Conservation (phyloP, 2,888 invertebrate genomes). For the Lucinisca nassula region DNA sequence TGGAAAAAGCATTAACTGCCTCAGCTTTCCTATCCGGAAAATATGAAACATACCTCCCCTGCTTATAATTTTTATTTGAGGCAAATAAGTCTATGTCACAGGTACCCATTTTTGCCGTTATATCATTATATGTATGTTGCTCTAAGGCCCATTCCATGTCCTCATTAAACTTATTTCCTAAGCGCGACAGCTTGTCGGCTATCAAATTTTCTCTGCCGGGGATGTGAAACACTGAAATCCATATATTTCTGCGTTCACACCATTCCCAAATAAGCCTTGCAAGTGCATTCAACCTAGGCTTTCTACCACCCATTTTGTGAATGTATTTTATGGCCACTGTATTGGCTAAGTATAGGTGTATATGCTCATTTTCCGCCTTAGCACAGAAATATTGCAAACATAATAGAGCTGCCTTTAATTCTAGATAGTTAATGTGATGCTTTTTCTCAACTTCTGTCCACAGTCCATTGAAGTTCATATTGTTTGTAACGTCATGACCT, state of each 20-base stretch:
- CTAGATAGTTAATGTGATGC: background rate
- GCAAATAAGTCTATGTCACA: background rate
- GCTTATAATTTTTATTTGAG: background rate
- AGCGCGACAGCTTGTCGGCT: background rate
- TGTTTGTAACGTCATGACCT: conserved; percentile 5
- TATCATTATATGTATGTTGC: background rate
- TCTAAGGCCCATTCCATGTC: background rate
- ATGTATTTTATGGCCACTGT: background rate
- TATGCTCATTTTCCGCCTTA: background rate
- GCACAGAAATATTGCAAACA: background rate
- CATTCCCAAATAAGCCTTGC: background rate
- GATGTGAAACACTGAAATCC: conserved; percentile 36
- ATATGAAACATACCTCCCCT: background rate
- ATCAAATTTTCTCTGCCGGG: conserved; percentile 7
- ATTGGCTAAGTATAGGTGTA: background rate
- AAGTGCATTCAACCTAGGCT: background rate
- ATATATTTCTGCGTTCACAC: background rate
- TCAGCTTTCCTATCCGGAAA: background rate
- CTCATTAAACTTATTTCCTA: background rate
- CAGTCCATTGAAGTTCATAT: background rate
- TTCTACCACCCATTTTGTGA: background rate
- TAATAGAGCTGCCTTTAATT: background rate
- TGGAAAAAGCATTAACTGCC: conserved; percentile 3
- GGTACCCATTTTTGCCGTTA: background rate
- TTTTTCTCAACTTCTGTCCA: background rate